Percentiles rank a stretch among this genome's conserved stretches.
Evolutionary conservation across 2,888 invertebrate species (phyloP).

Genomic region (Neoascia interrupta): DNA sequence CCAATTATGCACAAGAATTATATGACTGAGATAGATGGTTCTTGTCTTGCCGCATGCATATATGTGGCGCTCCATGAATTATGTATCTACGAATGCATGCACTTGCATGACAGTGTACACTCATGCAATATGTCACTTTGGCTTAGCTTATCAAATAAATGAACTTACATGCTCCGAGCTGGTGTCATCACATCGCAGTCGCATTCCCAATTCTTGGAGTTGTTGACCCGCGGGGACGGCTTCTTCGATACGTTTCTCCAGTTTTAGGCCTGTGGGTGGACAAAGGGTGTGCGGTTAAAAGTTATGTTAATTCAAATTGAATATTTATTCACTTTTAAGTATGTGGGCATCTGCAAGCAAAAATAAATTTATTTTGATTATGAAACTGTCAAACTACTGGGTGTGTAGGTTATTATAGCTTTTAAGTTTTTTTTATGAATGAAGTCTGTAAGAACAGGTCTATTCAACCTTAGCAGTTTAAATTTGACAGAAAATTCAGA

Average conservation of each 20-base stretch:
- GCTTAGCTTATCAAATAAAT: slow-evolving; percentile 47
- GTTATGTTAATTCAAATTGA: slow-evolving; percentile 51
- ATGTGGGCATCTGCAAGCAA: slow-evolving; percentile 38
- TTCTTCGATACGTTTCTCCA: slow-evolving; percentile 85
- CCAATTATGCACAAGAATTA: slow-evolving; percentile 50
- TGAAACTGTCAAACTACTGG: slow-evolving; percentile 41
- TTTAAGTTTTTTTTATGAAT: too few relatives aligned
- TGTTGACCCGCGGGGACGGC: slow-evolving; percentile 87
- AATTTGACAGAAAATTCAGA: too few relatives aligned
- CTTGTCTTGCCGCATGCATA: neutral
- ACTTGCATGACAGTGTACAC: slow-evolving; percentile 48
- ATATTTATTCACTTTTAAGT: slow-evolving; percentile 28
- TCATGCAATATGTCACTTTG: slow-evolving; percentile 60
- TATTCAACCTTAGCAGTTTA: too few relatives aligned
- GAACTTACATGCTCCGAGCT: slow-evolving; percentile 81
- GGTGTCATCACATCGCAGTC: slow-evolving; percentile 81
- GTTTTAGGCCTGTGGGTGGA: slow-evolving; percentile 79
- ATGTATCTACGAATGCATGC: slow-evolving; percentile 7
- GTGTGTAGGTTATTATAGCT: too few relatives aligned
- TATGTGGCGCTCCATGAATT: slow-evolving; percentile 34
- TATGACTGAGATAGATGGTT: slow-evolving; percentile 63
- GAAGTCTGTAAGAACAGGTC: too few relatives aligned
- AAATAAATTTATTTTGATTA: slow-evolving; percentile 37
- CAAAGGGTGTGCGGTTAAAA: slow-evolving; percentile 41
- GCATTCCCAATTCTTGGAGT: slow-evolving; percentile 82